Evolutionary conservation across 2,888 invertebrate species (phyloP).

Genomic region (Polietes domitor): DNA sequence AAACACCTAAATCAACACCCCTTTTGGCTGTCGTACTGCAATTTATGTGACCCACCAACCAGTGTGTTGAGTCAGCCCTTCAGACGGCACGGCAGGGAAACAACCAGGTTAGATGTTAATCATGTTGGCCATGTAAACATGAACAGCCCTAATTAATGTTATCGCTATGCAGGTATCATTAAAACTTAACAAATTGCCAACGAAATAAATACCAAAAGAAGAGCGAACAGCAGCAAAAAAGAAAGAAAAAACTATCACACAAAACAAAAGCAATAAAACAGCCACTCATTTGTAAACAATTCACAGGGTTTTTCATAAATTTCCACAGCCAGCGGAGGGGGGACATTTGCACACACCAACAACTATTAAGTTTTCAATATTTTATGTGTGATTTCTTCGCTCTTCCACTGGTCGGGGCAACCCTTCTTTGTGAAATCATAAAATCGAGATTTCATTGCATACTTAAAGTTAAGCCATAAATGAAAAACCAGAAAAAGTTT

Average conservation of each 20-base stretch:
- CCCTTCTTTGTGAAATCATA: neutral
- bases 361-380: slow-evolving; percentile 26
- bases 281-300: neutral
- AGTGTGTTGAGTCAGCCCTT: too few relatives aligned
- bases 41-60: neutral
- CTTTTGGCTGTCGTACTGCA: neutral
- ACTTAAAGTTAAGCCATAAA: slow-evolving; percentile 58
- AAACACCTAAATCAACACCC: neutral
- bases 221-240: too few relatives aligned
- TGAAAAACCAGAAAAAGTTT: slow-evolving; percentile 56
- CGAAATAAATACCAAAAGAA: neutral
- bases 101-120: slow-evolving; percentile 12
- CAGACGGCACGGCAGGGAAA: too few relatives aligned
- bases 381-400: neutral
- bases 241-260: neutral
- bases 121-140: slow-evolving; percentile 35
- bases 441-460: slow-evolving; percentile 46
- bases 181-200: slow-evolving; percentile 43
- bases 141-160: slow-evolving; percentile 75
- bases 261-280: neutral
- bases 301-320: slow-evolving; percentile 4
- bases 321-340: neutral
- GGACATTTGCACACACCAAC: neutral
- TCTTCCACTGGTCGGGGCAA: neutral
- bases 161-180: slow-evolving; percentile 77